A percentile compares a stretch with the other conserved stretches of the same genome.
These are phyloP conservation scores for Cygnus olor DNA, from an alignment of 2,797 vertebrate species.

Conservation along the genomic window DNA sequence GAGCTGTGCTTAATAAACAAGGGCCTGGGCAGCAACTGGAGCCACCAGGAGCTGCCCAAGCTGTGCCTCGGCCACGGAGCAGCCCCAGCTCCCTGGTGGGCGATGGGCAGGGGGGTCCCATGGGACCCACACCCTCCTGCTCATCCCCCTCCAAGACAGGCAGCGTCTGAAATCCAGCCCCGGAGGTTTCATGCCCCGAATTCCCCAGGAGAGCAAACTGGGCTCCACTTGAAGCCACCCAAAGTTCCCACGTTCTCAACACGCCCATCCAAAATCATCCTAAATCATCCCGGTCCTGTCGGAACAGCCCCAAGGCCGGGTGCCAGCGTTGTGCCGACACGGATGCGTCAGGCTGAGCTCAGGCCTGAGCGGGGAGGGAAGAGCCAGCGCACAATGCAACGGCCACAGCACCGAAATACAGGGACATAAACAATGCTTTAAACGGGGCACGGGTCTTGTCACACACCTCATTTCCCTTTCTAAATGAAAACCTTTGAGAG, in stretches of 20 bases:
- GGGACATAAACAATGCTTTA: background rate
- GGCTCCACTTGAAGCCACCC: background rate
- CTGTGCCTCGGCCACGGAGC: too few species aligned
- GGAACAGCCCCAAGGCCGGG: fast-evolving
- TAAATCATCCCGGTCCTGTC: background rate
- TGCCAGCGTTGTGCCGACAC: fast-evolving
- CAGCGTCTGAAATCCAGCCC: background rate
- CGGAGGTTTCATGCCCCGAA: background rate
- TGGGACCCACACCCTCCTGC: fast-evolving
- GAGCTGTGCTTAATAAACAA: background rate
- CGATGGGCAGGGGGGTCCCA: fast-evolving
- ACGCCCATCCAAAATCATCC: background rate
- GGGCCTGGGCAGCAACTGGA: background rate
- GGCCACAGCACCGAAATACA: background rate
- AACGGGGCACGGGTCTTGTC: background rate
- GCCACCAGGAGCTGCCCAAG: background rate
- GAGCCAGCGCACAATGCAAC: background rate
- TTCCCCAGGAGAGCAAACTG: fast-evolving
- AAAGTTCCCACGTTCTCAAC: background rate
- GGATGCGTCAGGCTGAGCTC: background rate
- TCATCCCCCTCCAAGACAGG: background rate
- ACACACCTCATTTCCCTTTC: background rate
- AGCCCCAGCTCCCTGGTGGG: background rate
- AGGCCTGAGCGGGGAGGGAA: fast-evolving
- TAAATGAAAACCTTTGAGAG: background rate